Evolutionary conservation across 2,888 invertebrate species (phyloP).

Genomic region (Drosophila neoperkinsi): DNA sequence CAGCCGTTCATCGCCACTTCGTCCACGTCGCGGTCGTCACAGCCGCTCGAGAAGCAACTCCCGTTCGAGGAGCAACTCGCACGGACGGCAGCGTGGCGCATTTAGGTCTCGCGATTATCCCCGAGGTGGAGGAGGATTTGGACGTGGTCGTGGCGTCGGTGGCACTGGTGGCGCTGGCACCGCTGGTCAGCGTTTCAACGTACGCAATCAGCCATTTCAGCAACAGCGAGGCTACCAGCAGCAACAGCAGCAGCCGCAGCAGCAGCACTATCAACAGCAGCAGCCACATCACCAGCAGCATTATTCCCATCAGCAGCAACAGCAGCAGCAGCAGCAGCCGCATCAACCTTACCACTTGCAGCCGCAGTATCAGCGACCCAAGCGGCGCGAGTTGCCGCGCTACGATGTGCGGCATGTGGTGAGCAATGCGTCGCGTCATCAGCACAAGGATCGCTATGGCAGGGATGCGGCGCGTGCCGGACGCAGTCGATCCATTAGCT

Average conservation of each 20-base stretch:
- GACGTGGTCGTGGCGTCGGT: conserved; percentile 27
- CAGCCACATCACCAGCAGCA: conserved; percentile 26
- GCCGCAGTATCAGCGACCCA: conserved; percentile 83
- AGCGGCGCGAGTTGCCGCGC: conserved; percentile 92
- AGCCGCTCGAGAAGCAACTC: conserved; percentile 67
- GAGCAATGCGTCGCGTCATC: conserved; percentile 84
- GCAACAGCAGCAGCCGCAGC: conserved; percentile 26
- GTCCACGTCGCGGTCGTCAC: conserved; percentile 56
- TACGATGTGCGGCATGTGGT: conserved; percentile 93
- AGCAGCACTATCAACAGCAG: conserved; percentile 23
- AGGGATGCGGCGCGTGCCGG: conserved; percentile 88
- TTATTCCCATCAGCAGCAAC: conserved; percentile 37
- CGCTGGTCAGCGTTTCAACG: conserved; percentile 50
- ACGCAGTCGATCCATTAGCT: conserved; percentile 81
- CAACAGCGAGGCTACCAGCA: conserved; percentile 47
- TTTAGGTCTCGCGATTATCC: conserved; percentile 38
- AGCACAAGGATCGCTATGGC: conserved; percentile 91
- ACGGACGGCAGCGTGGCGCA: conserved; percentile 26
- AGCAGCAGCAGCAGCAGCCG: conserved; percentile 22
- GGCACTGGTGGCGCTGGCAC: neutral
- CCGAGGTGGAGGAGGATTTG: conserved; percentile 26
- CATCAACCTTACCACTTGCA: conserved; percentile 35
- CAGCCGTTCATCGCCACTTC: conserved; percentile 38
- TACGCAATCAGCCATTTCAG: conserved; percentile 56
- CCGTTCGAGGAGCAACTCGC: conserved; percentile 63